Evolutionary conservation across 2,797 vertebrate species (phyloP).

Genomic region (Schizothorax lantsangensis): DNA sequence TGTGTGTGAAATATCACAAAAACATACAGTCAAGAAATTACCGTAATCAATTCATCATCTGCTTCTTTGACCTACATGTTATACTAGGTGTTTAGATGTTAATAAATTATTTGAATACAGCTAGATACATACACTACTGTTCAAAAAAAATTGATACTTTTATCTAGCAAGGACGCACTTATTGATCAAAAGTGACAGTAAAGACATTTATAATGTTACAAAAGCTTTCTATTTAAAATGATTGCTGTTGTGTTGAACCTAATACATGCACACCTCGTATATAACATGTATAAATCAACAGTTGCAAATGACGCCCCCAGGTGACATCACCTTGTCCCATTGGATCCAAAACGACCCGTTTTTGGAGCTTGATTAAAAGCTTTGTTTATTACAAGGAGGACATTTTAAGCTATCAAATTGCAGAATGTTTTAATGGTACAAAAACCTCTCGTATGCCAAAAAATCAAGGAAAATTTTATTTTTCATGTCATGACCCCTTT

Average conservation of each 20-base stretch:
- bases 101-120: neutral
- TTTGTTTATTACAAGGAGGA: too few relatives aligned
- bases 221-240: too few relatives aligned
- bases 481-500: neutral
- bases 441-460: too few relatives aligned
- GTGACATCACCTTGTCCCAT: too few relatives aligned
- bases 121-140: neutral
- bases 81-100: neutral
- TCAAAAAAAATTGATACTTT: neutral
- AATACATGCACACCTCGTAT: neutral
- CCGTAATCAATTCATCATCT: neutral
- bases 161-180: neutral
- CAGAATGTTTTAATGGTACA: too few relatives aligned
- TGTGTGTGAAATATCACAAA: neutral
- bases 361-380: too few relatives aligned
- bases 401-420: too few relatives aligned
- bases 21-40: neutral
- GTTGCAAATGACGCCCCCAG: neutral
- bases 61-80: neutral
- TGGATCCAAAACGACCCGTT: too few relatives aligned
- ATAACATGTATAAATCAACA: neutral
- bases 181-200: neutral
- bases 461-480: neutral
- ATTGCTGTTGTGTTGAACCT: too few relatives aligned
- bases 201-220: neutral